Evolutionary conservation across 64 coral and sea anemone genomes (phyloP).

Genomic region (Orbicella faveolata): DNA sequence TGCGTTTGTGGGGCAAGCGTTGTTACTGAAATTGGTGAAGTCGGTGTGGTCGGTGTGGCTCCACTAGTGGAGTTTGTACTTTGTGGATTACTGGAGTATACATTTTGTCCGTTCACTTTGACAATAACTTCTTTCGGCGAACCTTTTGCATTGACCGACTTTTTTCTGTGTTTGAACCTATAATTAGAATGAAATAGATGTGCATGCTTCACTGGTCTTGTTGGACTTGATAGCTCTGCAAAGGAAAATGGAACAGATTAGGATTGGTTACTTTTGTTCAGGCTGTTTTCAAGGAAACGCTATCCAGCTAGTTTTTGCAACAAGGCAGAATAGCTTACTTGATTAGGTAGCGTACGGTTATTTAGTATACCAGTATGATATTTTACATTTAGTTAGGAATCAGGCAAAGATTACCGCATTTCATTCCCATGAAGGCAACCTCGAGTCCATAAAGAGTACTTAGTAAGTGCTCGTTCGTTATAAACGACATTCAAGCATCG

Average conservation of each 20-base stretch:
- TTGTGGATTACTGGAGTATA: not conserved
- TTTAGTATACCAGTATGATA: too few species aligned
- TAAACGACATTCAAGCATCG: not conserved
- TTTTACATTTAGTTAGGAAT: too few species aligned
- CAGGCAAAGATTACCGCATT: too few species aligned
- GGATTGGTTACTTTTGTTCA: not conserved
- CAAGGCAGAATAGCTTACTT: too few species aligned
- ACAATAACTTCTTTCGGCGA: conserved; percentile 16
- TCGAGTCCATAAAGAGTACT: not conserved
- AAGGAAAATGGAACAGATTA: not conserved
- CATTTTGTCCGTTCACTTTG: conserved; percentile 36
- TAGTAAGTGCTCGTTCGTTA: not conserved
- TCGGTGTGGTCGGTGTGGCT: not conserved
- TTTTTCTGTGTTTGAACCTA: not conserved
- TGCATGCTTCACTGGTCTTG: not conserved
- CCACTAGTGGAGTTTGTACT: not conserved
- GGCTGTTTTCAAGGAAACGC: too few species aligned
- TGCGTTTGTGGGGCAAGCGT: not conserved
- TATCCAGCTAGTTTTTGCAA: too few species aligned
- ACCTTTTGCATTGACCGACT: not conserved
- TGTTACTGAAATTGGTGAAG: not conserved
- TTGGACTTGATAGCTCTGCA: not conserved
- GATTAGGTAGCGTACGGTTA: too few species aligned
- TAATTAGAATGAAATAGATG: not conserved
- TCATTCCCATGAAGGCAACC: not conserved